These are phyloP conservation scores for Phymastichus coffea DNA, from an alignment of 1,140 invertebrate genomes.

Conservation along the genomic window DNA sequence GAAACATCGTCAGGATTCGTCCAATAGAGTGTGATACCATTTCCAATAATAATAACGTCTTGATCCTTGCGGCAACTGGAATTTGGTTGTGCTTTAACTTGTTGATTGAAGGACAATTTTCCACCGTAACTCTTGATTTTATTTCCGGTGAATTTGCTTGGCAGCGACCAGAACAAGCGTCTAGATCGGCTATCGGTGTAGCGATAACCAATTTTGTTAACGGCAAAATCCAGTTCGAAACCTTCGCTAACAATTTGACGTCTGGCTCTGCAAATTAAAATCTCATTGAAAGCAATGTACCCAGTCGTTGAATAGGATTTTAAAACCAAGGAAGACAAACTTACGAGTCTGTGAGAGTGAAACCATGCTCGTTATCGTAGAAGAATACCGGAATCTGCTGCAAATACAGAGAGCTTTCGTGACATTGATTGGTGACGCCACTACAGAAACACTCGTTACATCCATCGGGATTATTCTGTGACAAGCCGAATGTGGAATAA, in stretches of 20 bases:
- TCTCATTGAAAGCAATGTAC: slow-evolving; percentile 28
- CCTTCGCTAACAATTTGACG: slow-evolving; percentile 56
- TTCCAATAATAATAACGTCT: slow-evolving; percentile 77
- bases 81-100: slow-evolving; percentile 63
- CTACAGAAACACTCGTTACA: slow-evolving; percentile 93
- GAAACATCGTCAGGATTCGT: slow-evolving; percentile 60
- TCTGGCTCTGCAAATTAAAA: slow-evolving; percentile 44
- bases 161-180: slow-evolving; percentile 75
- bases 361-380: slow-evolving; percentile 61
- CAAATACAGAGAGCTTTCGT: slow-evolving; percentile 64
- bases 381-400: slow-evolving; percentile 71
- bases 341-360: slow-evolving; percentile 66
- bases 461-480: slow-evolving; percentile 71
- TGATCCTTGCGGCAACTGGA: slow-evolving; percentile 66
- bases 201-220: slow-evolving; percentile 65
- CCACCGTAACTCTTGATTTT: slow-evolving; percentile 90
- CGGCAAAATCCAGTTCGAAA: slow-evolving; percentile 57
- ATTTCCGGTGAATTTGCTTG: slow-evolving; percentile 76
- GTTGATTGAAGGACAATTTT: slow-evolving; percentile 71
- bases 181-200: slow-evolving; percentile 55
- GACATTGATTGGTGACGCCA: slow-evolving; percentile 76
- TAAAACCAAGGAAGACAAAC: slow-evolving; percentile 35
- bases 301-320: background rate
- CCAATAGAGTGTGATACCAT: slow-evolving; percentile 73
- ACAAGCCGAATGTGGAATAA: slow-evolving; percentile 80